Evolutionary conservation across 1,140 invertebrate species (phyloP).

Genomic region (Drosophila ambigua): DNA sequence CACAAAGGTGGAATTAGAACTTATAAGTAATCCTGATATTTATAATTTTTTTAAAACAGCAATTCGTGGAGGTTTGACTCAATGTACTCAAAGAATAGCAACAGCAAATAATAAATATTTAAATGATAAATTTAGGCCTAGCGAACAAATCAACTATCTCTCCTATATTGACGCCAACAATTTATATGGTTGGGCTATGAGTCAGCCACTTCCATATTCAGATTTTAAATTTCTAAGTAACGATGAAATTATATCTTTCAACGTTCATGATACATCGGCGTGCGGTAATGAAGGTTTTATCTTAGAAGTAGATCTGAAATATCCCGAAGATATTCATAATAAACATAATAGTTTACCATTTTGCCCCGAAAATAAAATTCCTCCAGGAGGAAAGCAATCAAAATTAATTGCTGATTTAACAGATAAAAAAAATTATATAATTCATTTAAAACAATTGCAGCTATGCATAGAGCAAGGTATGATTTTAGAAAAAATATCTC

Average conservation of each 20-base stretch:
- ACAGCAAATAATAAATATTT: no score
- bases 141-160: background rate
- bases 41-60: no score
- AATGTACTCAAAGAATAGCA: no score
- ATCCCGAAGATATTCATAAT: background rate
- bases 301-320: conserved; percentile 2
- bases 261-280: background rate
- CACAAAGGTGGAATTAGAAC: background rate
- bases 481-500: background rate
- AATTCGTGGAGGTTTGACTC: no score
- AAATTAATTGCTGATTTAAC: background rate
- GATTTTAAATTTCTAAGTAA: background rate
- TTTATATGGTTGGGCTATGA: background rate
- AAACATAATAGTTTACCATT: background rate
- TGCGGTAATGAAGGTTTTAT: background rate
- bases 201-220: background rate
- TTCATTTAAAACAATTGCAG: conserved; percentile 4
- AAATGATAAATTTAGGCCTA: background rate
- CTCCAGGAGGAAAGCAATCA: background rate
- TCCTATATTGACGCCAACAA: conserved; percentile 1
- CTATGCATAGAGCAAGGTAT: background rate
- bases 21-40: no score
- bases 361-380: background rate
- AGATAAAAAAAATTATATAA: background rate
- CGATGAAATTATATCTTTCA: background rate